phyloP scores from a whole-genome alignment of 2,797 vertebrate genomes.

The Holocentrus rufus region DNA sequence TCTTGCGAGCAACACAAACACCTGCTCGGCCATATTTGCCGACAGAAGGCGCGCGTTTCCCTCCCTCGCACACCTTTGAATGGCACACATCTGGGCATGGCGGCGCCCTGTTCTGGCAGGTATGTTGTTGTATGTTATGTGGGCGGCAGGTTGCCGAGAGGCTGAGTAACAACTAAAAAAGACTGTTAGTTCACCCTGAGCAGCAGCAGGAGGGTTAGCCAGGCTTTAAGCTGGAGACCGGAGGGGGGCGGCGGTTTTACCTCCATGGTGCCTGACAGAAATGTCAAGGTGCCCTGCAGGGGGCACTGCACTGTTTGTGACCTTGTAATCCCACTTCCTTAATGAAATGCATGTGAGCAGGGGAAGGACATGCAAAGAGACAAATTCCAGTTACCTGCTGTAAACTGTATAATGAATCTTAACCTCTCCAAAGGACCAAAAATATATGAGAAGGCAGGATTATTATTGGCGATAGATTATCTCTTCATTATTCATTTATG shows the following conservation, averaged over 20 bases:
- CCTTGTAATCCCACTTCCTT: no score
- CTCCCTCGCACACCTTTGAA: constrained; percentile 14
- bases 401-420: no score
- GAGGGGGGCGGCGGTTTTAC: neutral
- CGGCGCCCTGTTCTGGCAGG: neutral
- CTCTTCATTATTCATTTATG: no score
- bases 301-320: constrained; percentile 3
- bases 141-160: constrained; percentile 34
- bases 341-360: no score
- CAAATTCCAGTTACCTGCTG: no score
- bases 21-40: constrained; percentile 54
- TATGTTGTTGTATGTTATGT: constrained; percentile 23
- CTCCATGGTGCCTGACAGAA: constrained; percentile 6
- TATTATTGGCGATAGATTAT: no score
- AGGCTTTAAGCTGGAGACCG: neutral
- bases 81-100: constrained; percentile 37
- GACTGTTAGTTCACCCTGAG: constrained; percentile 34
- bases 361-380: no score
- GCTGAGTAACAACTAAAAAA: constrained; percentile 15
- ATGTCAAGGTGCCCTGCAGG: constrained; percentile 14
- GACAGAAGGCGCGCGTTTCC: constrained; percentile 21
- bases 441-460: no score
- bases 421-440: no score
- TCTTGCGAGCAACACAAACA: constrained; percentile 32
- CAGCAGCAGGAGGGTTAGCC: neutral